Conservation (phyloP, 2,888 invertebrate species). For the Craniophora ligustri region DNA sequence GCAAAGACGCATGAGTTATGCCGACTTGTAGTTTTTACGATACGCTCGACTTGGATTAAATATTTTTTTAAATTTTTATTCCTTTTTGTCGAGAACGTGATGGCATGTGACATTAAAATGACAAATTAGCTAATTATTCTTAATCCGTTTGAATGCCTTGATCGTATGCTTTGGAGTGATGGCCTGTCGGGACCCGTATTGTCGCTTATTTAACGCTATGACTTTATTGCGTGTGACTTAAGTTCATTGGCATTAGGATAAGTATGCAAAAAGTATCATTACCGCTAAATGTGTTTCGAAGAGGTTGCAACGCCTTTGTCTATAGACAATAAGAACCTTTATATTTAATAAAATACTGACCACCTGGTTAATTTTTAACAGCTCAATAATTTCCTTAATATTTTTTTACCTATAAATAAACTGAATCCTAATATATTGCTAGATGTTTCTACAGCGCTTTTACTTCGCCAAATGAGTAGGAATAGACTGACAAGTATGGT, state of each 20-base stretch:
- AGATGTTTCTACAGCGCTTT: no score
- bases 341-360: not conserved
- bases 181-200: slow-evolving; percentile 71
- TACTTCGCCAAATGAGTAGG: no score
- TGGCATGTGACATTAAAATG: slow-evolving; percentile 89
- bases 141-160: slow-evolving; percentile 83
- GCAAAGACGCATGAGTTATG: slow-evolving; percentile 84
- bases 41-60: slow-evolving; percentile 84
- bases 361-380: not conserved
- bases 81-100: slow-evolving; percentile 79
- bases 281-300: slow-evolving; percentile 12
- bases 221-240: slow-evolving; percentile 59
- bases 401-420: no score
- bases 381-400: no score
- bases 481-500: no score
- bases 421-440: no score
- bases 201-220: slow-evolving; percentile 63
- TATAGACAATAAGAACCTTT: slow-evolving; percentile 1
- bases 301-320: slow-evolving; percentile 12
- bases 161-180: slow-evolving; percentile 73
- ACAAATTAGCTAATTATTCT: slow-evolving; percentile 88
- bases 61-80: slow-evolving; percentile 81
- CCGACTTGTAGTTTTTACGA: slow-evolving; percentile 86
- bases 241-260: slow-evolving; percentile 68
- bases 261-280: slow-evolving; percentile 44